Percentiles rank a stretch among this genome's conserved stretches.
These are phyloP conservation scores for Bubo bubo DNA, from an alignment of 2,113 vertebrate species.

Conservation along the genomic window DNA sequence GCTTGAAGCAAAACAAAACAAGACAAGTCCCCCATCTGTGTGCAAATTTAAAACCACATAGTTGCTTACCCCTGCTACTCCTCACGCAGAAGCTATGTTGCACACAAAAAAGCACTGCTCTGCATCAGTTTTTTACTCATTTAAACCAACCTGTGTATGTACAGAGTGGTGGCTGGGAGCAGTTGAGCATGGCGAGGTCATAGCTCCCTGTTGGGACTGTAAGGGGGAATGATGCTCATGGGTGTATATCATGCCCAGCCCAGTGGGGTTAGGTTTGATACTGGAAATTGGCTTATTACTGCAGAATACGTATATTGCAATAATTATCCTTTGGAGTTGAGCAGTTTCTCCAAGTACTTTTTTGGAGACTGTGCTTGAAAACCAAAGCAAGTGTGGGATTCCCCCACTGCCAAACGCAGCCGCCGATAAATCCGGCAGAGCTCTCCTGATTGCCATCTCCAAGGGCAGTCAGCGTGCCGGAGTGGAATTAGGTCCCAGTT, in stretches of 20 bases:
- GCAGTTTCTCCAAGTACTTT: neutral
- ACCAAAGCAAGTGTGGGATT: neutral
- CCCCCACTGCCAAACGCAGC: neutral
- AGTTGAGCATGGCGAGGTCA: neutral
- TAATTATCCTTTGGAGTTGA: neutral
- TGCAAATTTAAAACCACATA: neutral
- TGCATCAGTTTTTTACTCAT: neutral
- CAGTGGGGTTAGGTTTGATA: neutral
- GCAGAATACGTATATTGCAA: neutral
- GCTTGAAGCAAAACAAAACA: neutral
- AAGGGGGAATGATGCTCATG: neutral
- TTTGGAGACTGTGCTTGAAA: neutral
- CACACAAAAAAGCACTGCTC: neutral
- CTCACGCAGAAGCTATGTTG: neutral
- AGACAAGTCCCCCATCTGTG: neutral
- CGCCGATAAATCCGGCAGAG: neutral
- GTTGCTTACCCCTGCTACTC: neutral
- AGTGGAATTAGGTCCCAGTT: neutral
- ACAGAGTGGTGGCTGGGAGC: neutral
- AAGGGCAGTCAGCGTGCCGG: neutral
- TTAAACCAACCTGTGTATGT: neutral
- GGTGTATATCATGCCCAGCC: rapidly evolving
- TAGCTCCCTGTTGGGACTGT: neutral
- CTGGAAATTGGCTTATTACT: neutral
- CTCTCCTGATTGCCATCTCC: conserved; percentile 9